phyloP scores from a whole-genome alignment of 2,888 invertebrate genomes.

The Tenthredo scrophulariae region DNA sequence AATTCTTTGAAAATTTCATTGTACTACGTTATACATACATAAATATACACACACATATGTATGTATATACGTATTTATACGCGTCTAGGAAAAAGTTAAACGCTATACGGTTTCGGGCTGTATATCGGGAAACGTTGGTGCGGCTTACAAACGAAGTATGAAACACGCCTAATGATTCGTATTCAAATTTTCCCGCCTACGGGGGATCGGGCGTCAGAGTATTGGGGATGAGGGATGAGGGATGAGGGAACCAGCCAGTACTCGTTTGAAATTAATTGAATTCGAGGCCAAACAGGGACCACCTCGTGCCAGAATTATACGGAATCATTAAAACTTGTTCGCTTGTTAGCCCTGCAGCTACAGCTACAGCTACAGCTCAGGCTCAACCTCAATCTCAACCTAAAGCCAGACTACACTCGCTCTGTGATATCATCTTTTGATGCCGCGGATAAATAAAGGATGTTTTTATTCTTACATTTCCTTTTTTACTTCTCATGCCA shows the following conservation, averaged over 20 bases:
- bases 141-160: conserved; percentile 28
- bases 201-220: background rate
- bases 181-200: conserved; percentile 40
- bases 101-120: background rate
- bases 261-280: conserved; percentile 33
- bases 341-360: conserved; percentile 40
- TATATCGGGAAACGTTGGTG: background rate
- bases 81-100: background rate
- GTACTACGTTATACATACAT: background rate
- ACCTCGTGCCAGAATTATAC: conserved; percentile 34
- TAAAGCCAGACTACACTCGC: background rate
- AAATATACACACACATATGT: too few relatives aligned
- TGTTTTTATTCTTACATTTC: background rate
- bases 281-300: conserved; percentile 43
- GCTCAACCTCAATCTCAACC: background rate
- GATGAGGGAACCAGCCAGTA: background rate
- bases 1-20: background rate
- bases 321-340: conserved; percentile 49
- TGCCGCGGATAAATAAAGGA: conserved; percentile 40
- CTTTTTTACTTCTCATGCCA: background rate
- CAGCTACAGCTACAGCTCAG: background rate
- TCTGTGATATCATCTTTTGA: conserved; percentile 32
- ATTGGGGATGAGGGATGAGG: background rate
- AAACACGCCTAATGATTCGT: conserved; percentile 42
- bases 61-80: background rate